Percentiles rank a stretch among this genome's conserved stretches.
Evolutionary conservation across 2,113 vertebrate genomes (phyloP).

Genomic region (Gavialis gangeticus): DNA sequence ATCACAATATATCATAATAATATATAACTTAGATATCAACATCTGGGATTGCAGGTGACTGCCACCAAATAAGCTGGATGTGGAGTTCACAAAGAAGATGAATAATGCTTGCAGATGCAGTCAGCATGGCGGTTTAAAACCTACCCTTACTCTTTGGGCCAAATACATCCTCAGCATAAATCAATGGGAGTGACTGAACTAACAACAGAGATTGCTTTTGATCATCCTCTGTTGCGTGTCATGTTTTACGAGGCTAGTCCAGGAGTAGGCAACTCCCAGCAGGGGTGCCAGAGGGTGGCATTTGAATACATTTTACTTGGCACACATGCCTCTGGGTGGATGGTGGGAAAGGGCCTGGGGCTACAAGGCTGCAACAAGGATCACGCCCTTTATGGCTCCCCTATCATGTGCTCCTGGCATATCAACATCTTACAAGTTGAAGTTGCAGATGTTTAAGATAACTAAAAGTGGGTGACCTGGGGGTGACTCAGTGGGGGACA

Average conservation of each 20-base stretch:
- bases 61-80: neutral
- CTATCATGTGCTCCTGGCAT: too few relatives aligned
- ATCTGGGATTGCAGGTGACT: constrained; percentile 30
- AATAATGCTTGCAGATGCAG: neutral
- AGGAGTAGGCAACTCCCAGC: too few relatives aligned
- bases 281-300: too few relatives aligned
- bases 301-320: too few relatives aligned
- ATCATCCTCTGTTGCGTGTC: neutral
- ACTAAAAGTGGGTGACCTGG: too few relatives aligned
- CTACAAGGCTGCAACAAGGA: too few relatives aligned
- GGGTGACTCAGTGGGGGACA: too few relatives aligned
- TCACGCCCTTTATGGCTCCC: too few relatives aligned
- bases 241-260: neutral
- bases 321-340: too few relatives aligned
- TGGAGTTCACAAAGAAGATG: neutral
- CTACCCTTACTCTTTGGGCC: neutral
- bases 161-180: neutral
- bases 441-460: too few relatives aligned
- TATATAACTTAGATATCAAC: neutral
- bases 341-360: too few relatives aligned
- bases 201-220: neutral
- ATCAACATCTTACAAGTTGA: too few relatives aligned
- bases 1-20: constrained; percentile 21
- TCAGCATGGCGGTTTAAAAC: neutral
- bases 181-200: neutral